Evolutionary conservation across 2,888 invertebrate species (phyloP).

Genomic region (Mantis religiosa): DNA sequence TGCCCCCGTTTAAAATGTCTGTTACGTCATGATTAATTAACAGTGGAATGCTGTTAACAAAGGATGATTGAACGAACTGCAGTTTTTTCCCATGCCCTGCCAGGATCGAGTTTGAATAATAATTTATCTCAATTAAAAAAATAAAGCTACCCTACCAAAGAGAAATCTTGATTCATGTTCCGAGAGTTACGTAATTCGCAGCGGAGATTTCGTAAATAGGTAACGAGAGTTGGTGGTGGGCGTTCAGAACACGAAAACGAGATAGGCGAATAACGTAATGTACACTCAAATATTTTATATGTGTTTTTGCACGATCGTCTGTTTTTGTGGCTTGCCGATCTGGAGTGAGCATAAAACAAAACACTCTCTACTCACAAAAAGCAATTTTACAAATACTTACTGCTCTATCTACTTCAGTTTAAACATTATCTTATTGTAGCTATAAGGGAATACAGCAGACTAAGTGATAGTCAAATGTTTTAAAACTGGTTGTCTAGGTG

Average conservation of each 20-base stretch:
- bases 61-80: neutral
- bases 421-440: no score
- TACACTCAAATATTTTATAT: neutral
- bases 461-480: no score
- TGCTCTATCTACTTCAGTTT: no score
- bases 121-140: neutral
- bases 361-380: no score
- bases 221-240: neutral
- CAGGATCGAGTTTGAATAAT: neutral
- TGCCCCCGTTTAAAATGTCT: neutral
- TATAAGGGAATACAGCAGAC: no score
- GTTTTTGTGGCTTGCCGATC: no score
- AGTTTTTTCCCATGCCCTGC: neutral
- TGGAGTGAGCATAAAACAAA: no score
- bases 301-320: no score
- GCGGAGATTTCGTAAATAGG: neutral
- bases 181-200: neutral
- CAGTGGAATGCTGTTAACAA: neutral
- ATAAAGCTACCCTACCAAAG: neutral
- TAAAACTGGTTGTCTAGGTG: no score
- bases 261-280: neutral
- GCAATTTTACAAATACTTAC: no score
- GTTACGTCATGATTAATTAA: neutral
- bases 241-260: neutral
- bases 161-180: neutral